Evolutionary conservation across 2,797 vertebrate genomes (phyloP).

Genomic region (Alectoris magna): DNA sequence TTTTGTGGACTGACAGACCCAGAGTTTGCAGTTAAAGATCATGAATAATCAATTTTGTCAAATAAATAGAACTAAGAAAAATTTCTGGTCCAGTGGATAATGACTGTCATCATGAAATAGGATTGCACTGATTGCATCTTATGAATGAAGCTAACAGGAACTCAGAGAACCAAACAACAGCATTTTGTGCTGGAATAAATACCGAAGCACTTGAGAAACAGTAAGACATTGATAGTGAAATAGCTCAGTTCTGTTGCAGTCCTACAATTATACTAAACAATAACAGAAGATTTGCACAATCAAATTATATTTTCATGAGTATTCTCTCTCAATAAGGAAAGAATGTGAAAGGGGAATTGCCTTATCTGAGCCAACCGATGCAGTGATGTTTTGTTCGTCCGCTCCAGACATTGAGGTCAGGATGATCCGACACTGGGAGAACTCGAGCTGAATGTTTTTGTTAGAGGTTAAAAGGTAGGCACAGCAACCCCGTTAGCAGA

Average conservation of each 20-base stretch:
- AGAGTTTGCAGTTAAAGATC: background rate
- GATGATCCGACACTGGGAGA: background rate
- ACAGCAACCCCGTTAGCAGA: background rate
- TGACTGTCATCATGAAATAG: conserved; percentile 64
- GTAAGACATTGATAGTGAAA: conserved; percentile 51
- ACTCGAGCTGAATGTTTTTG: background rate
- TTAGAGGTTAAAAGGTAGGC: background rate
- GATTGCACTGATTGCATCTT: conserved; percentile 68
- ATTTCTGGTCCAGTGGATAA: conserved; percentile 72
- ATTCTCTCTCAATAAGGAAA: conserved; percentile 3
- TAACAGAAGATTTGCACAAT: conserved; percentile 23
- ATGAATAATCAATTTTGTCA: conserved; percentile 64
- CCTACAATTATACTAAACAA: conserved; percentile 1
- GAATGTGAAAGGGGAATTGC: background rate
- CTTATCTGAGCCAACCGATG: background rate
- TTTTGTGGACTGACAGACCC: conserved; percentile 32
- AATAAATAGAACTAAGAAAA: conserved; percentile 64
- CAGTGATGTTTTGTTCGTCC: conserved; percentile 20
- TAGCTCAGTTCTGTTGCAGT: conserved; percentile 35
- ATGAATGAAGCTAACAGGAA: conserved; percentile 66
- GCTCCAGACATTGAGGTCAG: conserved; percentile 3
- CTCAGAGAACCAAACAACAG: conserved; percentile 52
- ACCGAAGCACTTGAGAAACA: conserved; percentile 60
- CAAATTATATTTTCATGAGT: background rate
- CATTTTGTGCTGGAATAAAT: conserved; percentile 61